Evolutionary conservation across 2,113 vertebrate species (phyloP).

Genomic region (Hypanus sabinus): DNA sequence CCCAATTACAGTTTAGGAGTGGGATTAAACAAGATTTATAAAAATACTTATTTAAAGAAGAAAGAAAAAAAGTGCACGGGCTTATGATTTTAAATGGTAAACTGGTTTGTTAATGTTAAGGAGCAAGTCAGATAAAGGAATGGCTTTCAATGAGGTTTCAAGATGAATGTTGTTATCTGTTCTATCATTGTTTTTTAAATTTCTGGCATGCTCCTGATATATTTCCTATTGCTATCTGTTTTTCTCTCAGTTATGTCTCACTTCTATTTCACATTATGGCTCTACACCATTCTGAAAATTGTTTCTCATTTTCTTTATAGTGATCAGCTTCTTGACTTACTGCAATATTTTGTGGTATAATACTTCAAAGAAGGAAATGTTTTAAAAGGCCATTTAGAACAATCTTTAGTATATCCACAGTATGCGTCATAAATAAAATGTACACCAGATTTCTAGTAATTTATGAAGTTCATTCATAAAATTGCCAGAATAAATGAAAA

Average conservation of each 20-base stretch:
- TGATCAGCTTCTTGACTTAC: background rate
- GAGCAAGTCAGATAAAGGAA: background rate
- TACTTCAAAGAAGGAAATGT: background rate
- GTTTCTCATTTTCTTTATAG: background rate
- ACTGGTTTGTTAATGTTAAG: too few species aligned
- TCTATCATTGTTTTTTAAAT: background rate
- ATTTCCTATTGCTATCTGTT: background rate
- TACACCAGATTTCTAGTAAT: background rate
- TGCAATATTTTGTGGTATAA: background rate
- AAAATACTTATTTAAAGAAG: too few species aligned
- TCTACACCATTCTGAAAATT: background rate
- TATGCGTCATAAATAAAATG: background rate
- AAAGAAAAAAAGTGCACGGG: background rate
- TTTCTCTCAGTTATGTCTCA: background rate
- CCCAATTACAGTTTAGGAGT: background rate
- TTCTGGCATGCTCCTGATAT: background rate
- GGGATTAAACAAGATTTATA: too few species aligned
- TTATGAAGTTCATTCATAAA: slow-evolving; percentile 3
- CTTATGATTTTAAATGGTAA: background rate
- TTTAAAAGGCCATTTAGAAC: background rate
- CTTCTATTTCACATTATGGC: background rate
- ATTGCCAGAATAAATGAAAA: background rate
- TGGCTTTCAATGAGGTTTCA: background rate
- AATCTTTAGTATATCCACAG: background rate
- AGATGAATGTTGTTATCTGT: background rate